These are phyloP conservation scores for Porphyrio hochstetteri DNA, from an alignment of 2,113 vertebrate species.

Conservation along the genomic window DNA sequence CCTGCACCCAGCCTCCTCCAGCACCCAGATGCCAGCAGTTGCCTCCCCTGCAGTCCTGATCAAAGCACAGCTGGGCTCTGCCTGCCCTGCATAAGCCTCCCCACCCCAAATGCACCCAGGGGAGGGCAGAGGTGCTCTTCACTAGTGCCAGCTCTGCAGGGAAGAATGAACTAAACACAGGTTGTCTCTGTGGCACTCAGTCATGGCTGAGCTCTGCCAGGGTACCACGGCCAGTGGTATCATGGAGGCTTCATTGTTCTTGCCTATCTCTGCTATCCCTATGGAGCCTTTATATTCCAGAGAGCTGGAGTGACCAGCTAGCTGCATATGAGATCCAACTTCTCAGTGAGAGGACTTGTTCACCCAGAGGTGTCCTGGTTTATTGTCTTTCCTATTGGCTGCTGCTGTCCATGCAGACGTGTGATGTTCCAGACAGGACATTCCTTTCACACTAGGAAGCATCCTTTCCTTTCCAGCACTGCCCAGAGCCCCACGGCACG, in stretches of 20 bases:
- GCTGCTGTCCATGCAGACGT: not conserved
- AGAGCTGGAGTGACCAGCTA: not conserved
- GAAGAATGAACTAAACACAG: not conserved
- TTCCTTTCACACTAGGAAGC: not conserved
- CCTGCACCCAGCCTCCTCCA: not conserved
- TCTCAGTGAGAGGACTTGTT: not conserved
- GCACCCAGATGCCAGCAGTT: not conserved
- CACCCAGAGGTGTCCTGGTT: not conserved
- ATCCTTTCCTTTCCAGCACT: not conserved
- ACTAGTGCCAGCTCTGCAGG: not conserved
- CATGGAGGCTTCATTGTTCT: accelerated
- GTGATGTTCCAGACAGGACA: not conserved
- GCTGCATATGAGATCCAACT: not conserved
- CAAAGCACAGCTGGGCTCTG: not conserved
- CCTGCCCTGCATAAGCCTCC: not conserved
- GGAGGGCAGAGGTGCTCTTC: not conserved
- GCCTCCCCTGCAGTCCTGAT: not conserved
- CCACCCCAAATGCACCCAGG: accelerated
- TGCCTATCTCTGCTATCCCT: not conserved
- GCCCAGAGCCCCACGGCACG: accelerated
- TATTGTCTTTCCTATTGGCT: not conserved
- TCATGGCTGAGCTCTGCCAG: not conserved
- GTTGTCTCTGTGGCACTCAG: not conserved
- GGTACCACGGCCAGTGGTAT: accelerated
- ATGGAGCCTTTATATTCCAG: accelerated